Conservation (phyloP, 1,140 invertebrate genomes). For the Stratiolaelaps scimitus region DNA sequence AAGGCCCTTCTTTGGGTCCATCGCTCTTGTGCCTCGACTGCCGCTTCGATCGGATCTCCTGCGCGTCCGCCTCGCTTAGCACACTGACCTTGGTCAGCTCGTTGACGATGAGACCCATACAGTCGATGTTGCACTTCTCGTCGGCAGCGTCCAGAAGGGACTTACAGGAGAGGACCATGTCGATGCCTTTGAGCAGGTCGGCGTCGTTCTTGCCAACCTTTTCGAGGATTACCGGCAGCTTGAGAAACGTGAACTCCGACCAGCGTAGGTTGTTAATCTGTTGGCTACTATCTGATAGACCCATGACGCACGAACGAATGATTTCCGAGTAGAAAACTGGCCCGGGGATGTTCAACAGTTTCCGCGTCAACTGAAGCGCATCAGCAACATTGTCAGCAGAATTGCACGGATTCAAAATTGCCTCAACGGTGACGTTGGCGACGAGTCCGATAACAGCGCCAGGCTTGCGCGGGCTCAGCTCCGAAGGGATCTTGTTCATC, state of each 20-base stretch:
- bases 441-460: slow-evolving; percentile 16
- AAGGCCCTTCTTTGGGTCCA: slow-evolving; percentile 33
- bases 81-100: slow-evolving; percentile 63
- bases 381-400: slow-evolving; percentile 62
- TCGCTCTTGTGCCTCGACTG: background rate
- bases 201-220: slow-evolving; percentile 37
- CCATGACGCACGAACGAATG: slow-evolving; percentile 71
- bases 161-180: slow-evolving; percentile 62
- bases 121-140: slow-evolving; percentile 70
- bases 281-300: slow-evolving; percentile 54
- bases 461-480: slow-evolving; percentile 25
- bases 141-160: slow-evolving; percentile 77
- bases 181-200: slow-evolving; percentile 65
- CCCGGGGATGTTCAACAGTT: slow-evolving; percentile 44
- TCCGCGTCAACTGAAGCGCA: slow-evolving; percentile 65
- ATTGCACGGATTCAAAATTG: slow-evolving; percentile 69
- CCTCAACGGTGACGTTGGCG: slow-evolving; percentile 35
- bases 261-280: slow-evolving; percentile 65
- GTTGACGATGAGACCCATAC: slow-evolving; percentile 63
- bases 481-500: slow-evolving; percentile 30
- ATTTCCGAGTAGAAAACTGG: slow-evolving; percentile 66
- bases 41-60: slow-evolving; percentile 46
- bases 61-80: slow-evolving; percentile 61
- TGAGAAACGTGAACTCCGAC: slow-evolving; percentile 83
- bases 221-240: slow-evolving; percentile 49